Base-by-base conservation (phyloP, 1,140 invertebrate genomes). In the Trichomalopsis sarcophagae region DNA sequence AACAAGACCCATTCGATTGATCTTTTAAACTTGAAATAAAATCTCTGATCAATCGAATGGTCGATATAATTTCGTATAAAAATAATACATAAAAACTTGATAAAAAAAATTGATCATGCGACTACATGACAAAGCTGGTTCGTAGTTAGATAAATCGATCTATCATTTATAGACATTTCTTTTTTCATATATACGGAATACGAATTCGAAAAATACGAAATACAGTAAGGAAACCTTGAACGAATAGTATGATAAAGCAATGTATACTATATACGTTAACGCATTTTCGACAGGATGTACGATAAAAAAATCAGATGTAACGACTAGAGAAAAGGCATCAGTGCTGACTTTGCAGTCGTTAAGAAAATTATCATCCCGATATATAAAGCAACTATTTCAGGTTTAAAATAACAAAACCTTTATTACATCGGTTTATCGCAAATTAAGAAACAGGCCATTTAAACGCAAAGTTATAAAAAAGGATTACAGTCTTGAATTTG, bases 281-380 rank as follows among this genome's bases (percentile, higher is more conserved):
- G 33, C 69, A 7, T 79, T 84, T 17, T 71, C 30, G 40, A 68
- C 40, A 66, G 66, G 33, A 36, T 40, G 50, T 71, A n/a, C 14
- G 23, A 47, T 27, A 47, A 27, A 66, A 62, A 71, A 71, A 78
- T 78, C 75, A 80, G 73, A 33, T 44, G 14, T 66, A 75, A 44
- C 80, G 83, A 84, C 83, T 84, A 84, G 83, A 84, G 74, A 71
- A 47, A 69, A 84, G 40, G 68, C 68, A 21, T 80, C 74, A n/a
- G 55, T 44, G 11, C 74, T 74, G 69, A 73, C 10, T 73, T 71
- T 62, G 44, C 23, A 62, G 4, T 40, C 14, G 6, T 27, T 17
- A 62, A 47, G 21, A 79, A 84, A 84, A 36, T 5, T 50, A 11
- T 55, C 50, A 23, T 14, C 11, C 55, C 77, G 27, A 30, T n/a